These are phyloP conservation scores for Periophthalmus modestus DNA, from an alignment of 2,113 vertebrate genomes.

Conservation along the genomic window DNA sequence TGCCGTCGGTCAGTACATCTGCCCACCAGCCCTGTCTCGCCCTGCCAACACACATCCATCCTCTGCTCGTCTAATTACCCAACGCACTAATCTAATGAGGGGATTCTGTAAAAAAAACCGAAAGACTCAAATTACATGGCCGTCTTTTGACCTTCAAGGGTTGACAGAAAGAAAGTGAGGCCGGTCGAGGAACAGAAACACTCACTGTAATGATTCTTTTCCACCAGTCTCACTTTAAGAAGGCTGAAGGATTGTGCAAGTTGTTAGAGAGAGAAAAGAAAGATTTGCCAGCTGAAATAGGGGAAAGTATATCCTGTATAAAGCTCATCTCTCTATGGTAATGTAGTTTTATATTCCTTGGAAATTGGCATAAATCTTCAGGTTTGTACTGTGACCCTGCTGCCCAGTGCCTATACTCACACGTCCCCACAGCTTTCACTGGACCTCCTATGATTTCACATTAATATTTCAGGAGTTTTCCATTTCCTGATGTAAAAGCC, in stretches of 20 bases:
- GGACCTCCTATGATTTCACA: constrained; percentile 53
- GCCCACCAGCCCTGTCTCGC: not conserved
- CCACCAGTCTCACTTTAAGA: too few species aligned
- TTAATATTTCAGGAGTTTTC: constrained; percentile 70
- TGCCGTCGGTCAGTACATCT: constrained; percentile 2
- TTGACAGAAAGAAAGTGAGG: not conserved
- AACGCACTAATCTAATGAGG: constrained; percentile 1
- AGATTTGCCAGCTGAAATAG: too few species aligned
- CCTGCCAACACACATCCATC: not conserved
- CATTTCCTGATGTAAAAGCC: constrained; percentile 61
- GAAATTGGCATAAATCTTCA: not conserved
- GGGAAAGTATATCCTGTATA: too few species aligned
- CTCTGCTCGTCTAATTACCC: not conserved
- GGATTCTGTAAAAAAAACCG: not conserved
- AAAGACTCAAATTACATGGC: not conserved
- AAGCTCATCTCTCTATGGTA: too few species aligned
- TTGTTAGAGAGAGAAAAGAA: too few species aligned
- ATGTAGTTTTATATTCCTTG: not conserved
- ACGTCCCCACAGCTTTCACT: constrained; percentile 61
- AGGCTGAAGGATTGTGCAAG: too few species aligned
- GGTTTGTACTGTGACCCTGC: not conserved
- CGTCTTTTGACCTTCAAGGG: not conserved
- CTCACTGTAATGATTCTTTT: too few species aligned
- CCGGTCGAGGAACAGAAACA: too few species aligned
- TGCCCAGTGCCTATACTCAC: constrained; percentile 38